phyloP scores from a whole-genome alignment of 2,888 invertebrate species.

The Perizoma flavofasciatum region DNA sequence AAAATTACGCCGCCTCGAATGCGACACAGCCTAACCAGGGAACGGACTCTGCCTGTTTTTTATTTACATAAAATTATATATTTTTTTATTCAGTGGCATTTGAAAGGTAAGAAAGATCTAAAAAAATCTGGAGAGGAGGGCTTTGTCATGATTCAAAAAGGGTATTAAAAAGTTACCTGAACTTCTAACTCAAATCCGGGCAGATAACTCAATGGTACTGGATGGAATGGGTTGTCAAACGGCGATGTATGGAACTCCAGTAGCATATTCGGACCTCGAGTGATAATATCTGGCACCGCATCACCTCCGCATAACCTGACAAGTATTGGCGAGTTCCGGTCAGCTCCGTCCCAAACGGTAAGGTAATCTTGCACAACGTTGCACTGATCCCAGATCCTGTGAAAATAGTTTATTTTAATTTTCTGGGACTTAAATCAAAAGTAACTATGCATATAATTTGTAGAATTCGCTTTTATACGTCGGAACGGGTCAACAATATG shows the following conservation, averaged over 20 bases:
- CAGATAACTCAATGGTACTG: constrained; percentile 89
- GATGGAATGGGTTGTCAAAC: constrained; percentile 92
- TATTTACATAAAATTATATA: no score
- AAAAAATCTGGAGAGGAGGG: no score
- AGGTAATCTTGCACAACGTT: constrained; percentile 92
- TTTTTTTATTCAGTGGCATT: no score
- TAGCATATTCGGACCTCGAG: constrained; percentile 90
- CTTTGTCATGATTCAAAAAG: background rate
- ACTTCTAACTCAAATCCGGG: constrained; percentile 93
- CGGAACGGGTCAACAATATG: no score
- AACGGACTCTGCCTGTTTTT: no score
- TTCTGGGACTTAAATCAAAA: background rate
- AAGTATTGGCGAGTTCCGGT: constrained; percentile 87
- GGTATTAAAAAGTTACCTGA: constrained; percentile 79
- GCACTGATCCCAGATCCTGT: constrained; percentile 92
- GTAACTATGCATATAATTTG: no score
- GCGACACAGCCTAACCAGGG: no score
- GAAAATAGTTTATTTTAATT: constrained; percentile 25
- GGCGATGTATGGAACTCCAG: constrained; percentile 92
- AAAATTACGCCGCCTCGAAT: no score
- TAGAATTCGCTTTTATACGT: no score
- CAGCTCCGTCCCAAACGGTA: constrained; percentile 91
- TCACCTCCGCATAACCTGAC: constrained; percentile 93
- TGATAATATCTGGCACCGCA: constrained; percentile 90
- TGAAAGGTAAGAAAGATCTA: no score